phyloP scores from a whole-genome alignment of 2,888 invertebrate genomes.

The Saturnia japonica region DNA sequence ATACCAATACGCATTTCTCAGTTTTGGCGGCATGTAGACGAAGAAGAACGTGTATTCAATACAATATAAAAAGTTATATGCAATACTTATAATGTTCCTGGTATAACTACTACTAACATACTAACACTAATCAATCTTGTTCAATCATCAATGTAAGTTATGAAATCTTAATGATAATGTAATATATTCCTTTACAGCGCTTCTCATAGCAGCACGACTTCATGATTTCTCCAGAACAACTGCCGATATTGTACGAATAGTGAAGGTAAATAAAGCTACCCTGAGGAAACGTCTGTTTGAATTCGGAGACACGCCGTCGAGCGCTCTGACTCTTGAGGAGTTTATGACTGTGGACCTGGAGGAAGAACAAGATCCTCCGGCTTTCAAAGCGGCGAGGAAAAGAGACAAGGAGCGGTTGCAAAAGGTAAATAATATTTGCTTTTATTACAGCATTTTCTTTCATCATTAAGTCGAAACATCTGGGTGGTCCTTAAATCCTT shows the following conservation, averaged over 20 bases:
- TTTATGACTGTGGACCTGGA: constrained; percentile 98
- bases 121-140: too few species aligned
- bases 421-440: constrained; percentile 77
- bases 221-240: constrained; percentile 95
- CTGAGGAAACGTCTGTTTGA: constrained; percentile 94
- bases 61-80: too few species aligned
- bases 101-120: too few species aligned
- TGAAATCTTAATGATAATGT: background rate
- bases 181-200: constrained; percentile 81
- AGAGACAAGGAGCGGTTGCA: constrained; percentile 93
- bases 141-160: background rate
- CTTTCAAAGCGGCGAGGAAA: constrained; percentile 94
- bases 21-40: too few species aligned
- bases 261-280: constrained; percentile 97
- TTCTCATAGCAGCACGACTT: constrained; percentile 95
- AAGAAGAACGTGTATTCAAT: too few species aligned
- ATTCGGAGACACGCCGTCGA: constrained; percentile 98
- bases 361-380: constrained; percentile 97
- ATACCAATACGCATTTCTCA: too few species aligned
- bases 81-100: too few species aligned
- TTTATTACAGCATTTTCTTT: background rate
- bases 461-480: too few species aligned
- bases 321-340: constrained; percentile 96
- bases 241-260: constrained; percentile 94
- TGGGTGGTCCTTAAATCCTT: too few species aligned